phyloP scores from a whole-genome alignment of 2,888 invertebrate species.

The Euspilapteryx auroguttella region DNA sequence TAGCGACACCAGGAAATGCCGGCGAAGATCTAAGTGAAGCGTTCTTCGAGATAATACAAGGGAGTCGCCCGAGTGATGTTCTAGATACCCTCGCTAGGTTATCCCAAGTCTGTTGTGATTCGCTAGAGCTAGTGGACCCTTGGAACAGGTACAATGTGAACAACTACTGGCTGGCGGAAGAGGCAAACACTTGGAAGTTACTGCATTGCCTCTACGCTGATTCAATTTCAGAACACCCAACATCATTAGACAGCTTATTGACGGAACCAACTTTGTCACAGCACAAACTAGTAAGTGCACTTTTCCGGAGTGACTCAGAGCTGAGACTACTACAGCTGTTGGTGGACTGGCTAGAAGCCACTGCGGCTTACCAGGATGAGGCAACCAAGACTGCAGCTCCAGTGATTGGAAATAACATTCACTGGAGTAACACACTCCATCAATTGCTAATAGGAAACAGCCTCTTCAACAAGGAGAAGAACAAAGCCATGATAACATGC shows the following conservation, averaged over 20 bases:
- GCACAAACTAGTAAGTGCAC: slow-evolving; percentile 31
- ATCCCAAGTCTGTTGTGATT: slow-evolving; percentile 65
- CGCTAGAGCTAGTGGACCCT: slow-evolving; percentile 52
- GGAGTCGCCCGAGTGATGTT: slow-evolving; percentile 46
- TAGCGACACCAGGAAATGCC: slow-evolving; percentile 23
- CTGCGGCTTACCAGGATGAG: slow-evolving; percentile 79
- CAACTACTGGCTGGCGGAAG: slow-evolving; percentile 71
- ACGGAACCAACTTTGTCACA: slow-evolving; percentile 37
- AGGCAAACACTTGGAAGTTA: slow-evolving; percentile 88
- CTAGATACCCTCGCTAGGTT: slow-evolving; percentile 66
- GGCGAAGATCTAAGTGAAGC: slow-evolving; percentile 38
- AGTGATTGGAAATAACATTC: slow-evolving; percentile 64
- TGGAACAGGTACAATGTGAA: slow-evolving; percentile 50
- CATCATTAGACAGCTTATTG: slow-evolving; percentile 47
- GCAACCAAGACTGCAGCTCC: slow-evolving; percentile 42
- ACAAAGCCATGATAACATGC: slow-evolving; percentile 59
- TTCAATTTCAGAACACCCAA: slow-evolving; percentile 64
- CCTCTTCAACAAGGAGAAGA: slow-evolving; percentile 46
- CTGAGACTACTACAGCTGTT: slow-evolving; percentile 77
- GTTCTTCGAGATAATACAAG: slow-evolving; percentile 49
- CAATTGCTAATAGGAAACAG: slow-evolving; percentile 63
- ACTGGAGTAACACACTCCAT: slow-evolving; percentile 92
- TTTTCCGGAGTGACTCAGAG: slow-evolving; percentile 53
- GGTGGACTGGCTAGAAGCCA: slow-evolving; percentile 91
- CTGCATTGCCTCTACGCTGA: slow-evolving; percentile 82